phyloP scores from a whole-genome alignment of 2,888 invertebrate species.

The Schrankia costaestrigalis region DNA sequence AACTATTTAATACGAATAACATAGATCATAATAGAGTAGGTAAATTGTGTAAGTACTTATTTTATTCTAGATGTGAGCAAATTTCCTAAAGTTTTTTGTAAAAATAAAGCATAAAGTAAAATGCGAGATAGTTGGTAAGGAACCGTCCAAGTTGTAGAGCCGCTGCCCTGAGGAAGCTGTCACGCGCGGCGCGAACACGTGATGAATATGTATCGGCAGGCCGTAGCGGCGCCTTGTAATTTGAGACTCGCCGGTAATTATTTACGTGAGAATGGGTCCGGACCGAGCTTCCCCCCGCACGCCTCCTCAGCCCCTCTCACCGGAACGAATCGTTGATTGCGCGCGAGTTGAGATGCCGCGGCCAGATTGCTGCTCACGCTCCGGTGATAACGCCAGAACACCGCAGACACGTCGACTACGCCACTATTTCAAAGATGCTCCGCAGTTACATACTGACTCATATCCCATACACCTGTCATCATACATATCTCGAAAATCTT shows the following conservation, averaged over 20 bases:
- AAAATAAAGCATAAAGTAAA: slow-evolving; percentile 7
- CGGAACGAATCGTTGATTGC: slow-evolving; percentile 78
- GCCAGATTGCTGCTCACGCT: slow-evolving; percentile 66
- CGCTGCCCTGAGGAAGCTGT: slow-evolving; percentile 72
- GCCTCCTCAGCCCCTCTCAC: slow-evolving; percentile 31
- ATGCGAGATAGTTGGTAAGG: slow-evolving; percentile 6
- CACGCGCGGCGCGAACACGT: slow-evolving; percentile 74
- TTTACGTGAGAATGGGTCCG: slow-evolving; percentile 76
- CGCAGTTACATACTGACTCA: slow-evolving; percentile 1
- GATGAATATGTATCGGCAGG: slow-evolving; percentile 77
- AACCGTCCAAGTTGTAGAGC: too few species aligned
- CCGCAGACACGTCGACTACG: slow-evolving; percentile 32
- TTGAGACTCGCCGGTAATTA: slow-evolving; percentile 78
- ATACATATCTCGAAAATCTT: slow-evolving; percentile 8
- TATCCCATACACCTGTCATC: slow-evolving; percentile 2
- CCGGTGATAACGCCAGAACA: slow-evolving; percentile 33
- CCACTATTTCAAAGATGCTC: slow-evolving; percentile 5
- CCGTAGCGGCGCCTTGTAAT: slow-evolving; percentile 76
- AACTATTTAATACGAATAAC: too few species aligned
- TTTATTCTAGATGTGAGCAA: too few species aligned
- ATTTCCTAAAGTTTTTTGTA: too few species aligned
- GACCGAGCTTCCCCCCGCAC: slow-evolving; percentile 34
- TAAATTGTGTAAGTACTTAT: too few species aligned
- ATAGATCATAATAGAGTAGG: too few species aligned
- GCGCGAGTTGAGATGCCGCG: slow-evolving; percentile 65